phyloP scores from a whole-genome alignment of 2,888 invertebrate species.

The Lepidochrysops patricia region DNA sequence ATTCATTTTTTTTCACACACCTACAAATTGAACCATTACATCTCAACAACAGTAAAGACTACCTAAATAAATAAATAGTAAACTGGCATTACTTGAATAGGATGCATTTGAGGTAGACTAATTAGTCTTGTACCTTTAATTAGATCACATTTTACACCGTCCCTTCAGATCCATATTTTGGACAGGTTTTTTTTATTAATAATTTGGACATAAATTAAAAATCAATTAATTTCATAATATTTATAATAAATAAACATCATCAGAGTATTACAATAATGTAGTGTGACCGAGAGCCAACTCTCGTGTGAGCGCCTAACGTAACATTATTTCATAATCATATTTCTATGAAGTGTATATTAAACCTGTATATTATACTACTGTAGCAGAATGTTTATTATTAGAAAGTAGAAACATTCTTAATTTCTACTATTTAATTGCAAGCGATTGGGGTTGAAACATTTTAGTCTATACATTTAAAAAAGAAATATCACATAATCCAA shows the following conservation, averaged over 20 bases:
- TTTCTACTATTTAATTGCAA: background rate
- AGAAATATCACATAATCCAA: conserved; percentile 1
- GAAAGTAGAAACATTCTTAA: background rate
- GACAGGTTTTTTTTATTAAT: background rate
- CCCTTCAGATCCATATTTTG: background rate
- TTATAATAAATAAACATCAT: background rate
- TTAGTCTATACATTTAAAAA: background rate
- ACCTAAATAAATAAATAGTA: no score
- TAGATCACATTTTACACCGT: background rate
- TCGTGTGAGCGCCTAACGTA: background rate
- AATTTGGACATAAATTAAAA: background rate
- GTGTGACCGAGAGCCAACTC: background rate
- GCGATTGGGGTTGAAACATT: background rate
- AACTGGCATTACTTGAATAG: background rate
- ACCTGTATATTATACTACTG: background rate
- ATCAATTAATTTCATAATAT: background rate
- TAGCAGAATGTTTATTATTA: background rate
- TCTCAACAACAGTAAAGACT: background rate
- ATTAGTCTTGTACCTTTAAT: background rate
- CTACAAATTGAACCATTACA: no score
- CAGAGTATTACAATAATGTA: background rate
- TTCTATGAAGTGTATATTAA: background rate
- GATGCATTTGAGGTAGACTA: background rate
- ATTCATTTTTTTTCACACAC: no score
- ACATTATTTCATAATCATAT: background rate